Evolutionary conservation across 2,113 vertebrate genomes (phyloP), one percentile per base, ranked within the genome.

Genomic region (Mustela lutreola): DNA sequence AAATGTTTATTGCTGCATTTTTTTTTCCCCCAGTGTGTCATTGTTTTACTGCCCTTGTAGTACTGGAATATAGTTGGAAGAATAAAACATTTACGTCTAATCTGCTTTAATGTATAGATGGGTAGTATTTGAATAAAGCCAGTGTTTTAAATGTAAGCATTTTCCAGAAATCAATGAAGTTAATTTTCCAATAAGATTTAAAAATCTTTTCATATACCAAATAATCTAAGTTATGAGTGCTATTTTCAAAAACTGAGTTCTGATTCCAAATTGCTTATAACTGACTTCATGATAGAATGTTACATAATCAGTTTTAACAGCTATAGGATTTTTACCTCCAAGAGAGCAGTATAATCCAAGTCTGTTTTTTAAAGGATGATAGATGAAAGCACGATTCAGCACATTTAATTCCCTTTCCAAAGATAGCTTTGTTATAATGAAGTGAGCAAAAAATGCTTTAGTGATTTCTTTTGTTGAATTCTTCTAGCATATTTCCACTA

Each of bases 11-110:
- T 99, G 99, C 99, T 99, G 98, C 99, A 98, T 98, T 98, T 98
- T 98, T 98, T 98, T 98, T n/a, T 19, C 79, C 95, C 98, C 98
- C 98, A 98, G 98, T 99, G 99, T 99, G 99, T 98, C 98, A 98
- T 99, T 99, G 99, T 99, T 99, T 99, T 99, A 99, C 98, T 99
- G 99, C 99, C 99, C 99, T 99, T 99, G 99, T 99, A 99, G 99
- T 99, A 99, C 99, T 99, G 99, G 99, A 99, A 99, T 99, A 99
- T 99, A 99, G 99, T 99, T 99, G 99, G 99, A 98, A 99, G 99
- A 99, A 99, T 99, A 99, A 99, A 99, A 98, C 98, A 98, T 99
- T 99, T 99, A 99, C 99, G 99, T 99, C 98, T 99, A 98, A 98
- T 97, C 96, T 99, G 98, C 97, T 98, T 98, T 98, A 98, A 98